A percentile compares a stretch with the other conserved stretches of the same genome.
These are phyloP conservation scores for Trematocara variabile DNA, from an alignment of 2,113 vertebrate genomes.

Conservation along the genomic window DNA sequence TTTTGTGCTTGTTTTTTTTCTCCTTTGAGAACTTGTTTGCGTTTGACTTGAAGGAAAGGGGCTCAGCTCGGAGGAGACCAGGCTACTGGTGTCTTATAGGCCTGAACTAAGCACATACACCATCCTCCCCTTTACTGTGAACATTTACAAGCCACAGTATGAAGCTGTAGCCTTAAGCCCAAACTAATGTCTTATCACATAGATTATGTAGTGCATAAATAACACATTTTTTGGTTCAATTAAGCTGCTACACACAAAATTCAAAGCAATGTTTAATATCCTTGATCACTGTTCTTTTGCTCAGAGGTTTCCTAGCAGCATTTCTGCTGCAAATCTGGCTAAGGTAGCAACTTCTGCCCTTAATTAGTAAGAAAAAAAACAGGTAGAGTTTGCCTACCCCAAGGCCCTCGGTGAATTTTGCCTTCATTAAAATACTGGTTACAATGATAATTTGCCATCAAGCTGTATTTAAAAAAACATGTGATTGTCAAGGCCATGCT, in stretches of 20 bases:
- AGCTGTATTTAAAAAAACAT: constrained; percentile 22
- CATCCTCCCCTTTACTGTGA: neutral
- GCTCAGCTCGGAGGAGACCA: neutral
- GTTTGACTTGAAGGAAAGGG: neutral
- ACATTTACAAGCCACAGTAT: neutral
- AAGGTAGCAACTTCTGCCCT: constrained; percentile 41
- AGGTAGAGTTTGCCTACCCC: constrained; percentile 10
- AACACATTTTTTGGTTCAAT: neutral
- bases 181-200: neutral
- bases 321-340: constrained; percentile 3
- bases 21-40: neutral
- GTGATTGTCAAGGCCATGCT: constrained; percentile 30
- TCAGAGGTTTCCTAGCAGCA: constrained; percentile 31
- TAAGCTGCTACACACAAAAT: neutral
- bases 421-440: constrained; percentile 47
- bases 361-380: constrained; percentile 32
- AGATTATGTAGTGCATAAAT: neutral
- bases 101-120: neutral
- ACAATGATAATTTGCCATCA: constrained; percentile 40
- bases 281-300: constrained; percentile 33
- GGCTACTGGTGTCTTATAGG: neutral
- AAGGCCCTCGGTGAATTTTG: constrained; percentile 19
- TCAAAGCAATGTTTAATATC: constrained; percentile 22
- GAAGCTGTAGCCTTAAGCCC: neutral
- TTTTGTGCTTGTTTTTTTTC: neutral